Evolutionary conservation across 2,113 vertebrate species (phyloP).

Genomic region (Aegotheles bennettii): DNA sequence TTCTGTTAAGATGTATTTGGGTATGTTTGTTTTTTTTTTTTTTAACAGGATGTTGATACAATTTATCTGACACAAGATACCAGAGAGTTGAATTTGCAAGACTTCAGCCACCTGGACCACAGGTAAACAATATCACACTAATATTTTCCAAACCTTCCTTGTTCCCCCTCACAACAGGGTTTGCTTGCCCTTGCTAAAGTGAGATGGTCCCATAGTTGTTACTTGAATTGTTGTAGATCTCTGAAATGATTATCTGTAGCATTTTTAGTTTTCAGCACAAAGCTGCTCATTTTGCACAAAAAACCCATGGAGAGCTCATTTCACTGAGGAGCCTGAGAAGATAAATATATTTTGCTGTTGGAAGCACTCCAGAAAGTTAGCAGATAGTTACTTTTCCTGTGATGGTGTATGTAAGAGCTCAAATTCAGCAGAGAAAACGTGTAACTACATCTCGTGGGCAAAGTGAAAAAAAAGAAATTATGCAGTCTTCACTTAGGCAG

Average conservation of each 20-base stretch:
- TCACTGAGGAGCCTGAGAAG: neutral
- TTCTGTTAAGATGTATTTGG: neutral
- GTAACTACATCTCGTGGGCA: constrained; percentile 9
- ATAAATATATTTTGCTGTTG: constrained; percentile 8
- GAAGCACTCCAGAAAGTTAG: constrained; percentile 5
- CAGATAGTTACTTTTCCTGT: neutral
- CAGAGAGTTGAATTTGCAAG: constrained; percentile 91
- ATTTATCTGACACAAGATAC: constrained; percentile 98
- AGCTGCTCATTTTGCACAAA: neutral
- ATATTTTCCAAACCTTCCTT: neutral
- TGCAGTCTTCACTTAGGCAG: neutral
- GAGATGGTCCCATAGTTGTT: neutral
- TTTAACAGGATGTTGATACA: constrained; percentile 91
- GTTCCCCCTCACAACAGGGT: neutral
- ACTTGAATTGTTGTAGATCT: neutral
- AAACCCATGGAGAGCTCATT: neutral
- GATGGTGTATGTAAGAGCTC: neutral
- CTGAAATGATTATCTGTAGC: neutral
- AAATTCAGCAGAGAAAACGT: constrained; percentile 8
- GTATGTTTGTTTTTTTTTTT: constrained; percentile 26
- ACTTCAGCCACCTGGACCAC: constrained; percentile 97
- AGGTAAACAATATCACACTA: constrained; percentile 72
- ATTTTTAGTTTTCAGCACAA: neutral
- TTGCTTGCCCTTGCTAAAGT: neutral
- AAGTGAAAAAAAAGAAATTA: neutral